Evolutionary conservation across 2,797 vertebrate species (phyloP).

Genomic region (Aphelocoma californica): DNA sequence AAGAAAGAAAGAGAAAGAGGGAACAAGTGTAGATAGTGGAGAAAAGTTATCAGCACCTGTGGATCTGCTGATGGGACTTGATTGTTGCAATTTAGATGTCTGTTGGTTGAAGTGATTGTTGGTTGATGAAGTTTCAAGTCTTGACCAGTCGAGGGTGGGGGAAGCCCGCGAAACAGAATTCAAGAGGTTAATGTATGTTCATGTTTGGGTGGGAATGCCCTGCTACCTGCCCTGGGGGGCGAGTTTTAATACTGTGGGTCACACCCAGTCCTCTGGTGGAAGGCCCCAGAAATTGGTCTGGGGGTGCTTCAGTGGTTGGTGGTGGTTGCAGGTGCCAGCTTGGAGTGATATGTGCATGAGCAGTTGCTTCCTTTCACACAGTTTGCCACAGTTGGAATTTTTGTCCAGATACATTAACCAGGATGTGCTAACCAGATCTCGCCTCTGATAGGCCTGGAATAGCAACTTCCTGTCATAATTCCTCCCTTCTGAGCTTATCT

Average conservation of each 20-base stretch:
- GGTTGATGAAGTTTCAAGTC: no score
- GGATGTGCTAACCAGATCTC: not conserved
- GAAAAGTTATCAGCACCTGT: not conserved
- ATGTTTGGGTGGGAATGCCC: accelerated
- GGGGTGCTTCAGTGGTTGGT: not conserved
- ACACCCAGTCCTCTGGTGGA: not conserved
- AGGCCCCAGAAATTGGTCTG: not conserved
- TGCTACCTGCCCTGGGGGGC: accelerated
- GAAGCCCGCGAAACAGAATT: not conserved
- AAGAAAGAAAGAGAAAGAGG: no score
- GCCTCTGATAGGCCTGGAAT: not conserved
- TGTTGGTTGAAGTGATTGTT: accelerated
- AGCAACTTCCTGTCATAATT: not conserved
- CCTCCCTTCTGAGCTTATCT: not conserved
- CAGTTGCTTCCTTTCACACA: not conserved
- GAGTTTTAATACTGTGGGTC: not conserved
- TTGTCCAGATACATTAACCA: not conserved
- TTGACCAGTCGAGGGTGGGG: accelerated
- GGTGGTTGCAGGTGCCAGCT: not conserved
- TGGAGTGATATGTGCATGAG: no score
- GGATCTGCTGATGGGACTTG: not conserved
- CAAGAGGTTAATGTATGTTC: no score
- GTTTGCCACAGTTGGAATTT: not conserved
- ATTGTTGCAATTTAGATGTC: not conserved
- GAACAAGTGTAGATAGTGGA: no score